Conservation (phyloP, 2,888 invertebrate species). For the Philereme transversata region DNA sequence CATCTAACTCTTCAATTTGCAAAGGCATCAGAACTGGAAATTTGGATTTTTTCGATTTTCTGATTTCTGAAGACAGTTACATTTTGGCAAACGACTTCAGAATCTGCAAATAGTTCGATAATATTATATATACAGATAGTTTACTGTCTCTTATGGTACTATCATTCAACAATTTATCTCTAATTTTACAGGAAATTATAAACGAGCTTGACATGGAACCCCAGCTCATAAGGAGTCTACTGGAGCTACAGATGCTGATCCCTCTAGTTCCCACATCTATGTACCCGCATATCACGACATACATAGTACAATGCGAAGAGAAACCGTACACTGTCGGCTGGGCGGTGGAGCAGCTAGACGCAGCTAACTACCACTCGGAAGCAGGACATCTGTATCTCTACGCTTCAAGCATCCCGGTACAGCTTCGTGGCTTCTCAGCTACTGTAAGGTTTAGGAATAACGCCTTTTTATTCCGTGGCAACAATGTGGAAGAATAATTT, state of each 20-base stretch:
- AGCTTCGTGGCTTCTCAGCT: constrained; percentile 68
- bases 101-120: too few species aligned
- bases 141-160: too few species aligned
- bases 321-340: constrained; percentile 56
- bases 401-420: constrained; percentile 57
- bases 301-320: constrained; percentile 53
- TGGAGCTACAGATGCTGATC: constrained; percentile 66
- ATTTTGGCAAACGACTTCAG: too few species aligned
- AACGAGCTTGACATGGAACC: constrained; percentile 59
- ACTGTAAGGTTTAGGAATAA: constrained; percentile 61
- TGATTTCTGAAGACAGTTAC: too few species aligned
- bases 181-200: constrained; percentile 56
- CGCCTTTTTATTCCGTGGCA: constrained; percentile 34
- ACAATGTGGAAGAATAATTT: constrained; percentile 4
- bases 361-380: constrained; percentile 63
- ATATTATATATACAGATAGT: too few species aligned
- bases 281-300: constrained; percentile 60
- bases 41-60: too few species aligned
- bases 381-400: constrained; percentile 69
- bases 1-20: too few species aligned
- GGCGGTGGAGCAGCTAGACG: constrained; percentile 60
- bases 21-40: too few species aligned
- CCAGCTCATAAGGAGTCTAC: constrained; percentile 63
- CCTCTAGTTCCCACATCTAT: constrained; percentile 65
- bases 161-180: neutral